Conservation (phyloP, 2,888 invertebrate species). For the Pseudococcus longispinus region DNA sequence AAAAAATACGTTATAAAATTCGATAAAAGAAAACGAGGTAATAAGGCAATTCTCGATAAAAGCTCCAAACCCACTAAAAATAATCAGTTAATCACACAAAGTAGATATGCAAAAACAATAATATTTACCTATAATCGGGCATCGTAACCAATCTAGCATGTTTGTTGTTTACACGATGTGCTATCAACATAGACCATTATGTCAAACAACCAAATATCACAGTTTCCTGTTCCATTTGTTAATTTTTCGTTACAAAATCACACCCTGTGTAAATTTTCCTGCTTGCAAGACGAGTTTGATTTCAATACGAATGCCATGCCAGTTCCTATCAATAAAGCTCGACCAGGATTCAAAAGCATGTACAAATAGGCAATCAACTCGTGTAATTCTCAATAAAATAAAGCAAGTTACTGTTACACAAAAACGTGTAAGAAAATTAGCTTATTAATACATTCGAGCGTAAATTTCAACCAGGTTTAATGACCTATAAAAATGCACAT, state of each 20-base stretch:
- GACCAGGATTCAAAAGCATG: background rate
- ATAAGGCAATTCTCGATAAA: background rate
- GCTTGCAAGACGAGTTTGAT: background rate
- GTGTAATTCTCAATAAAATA: background rate
- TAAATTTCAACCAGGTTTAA: conserved; percentile 29
- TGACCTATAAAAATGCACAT: conserved; percentile 30
- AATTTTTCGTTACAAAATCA: conserved; percentile 23
- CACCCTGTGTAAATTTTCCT: background rate
- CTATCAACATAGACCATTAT: background rate
- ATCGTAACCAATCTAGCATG: background rate
- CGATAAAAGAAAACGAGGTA: too few relatives aligned
- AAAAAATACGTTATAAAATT: background rate
- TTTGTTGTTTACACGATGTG: conserved; percentile 23
- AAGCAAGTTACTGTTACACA: conserved; percentile 5
- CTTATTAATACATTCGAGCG: background rate
- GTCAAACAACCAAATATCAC: conserved; percentile 6
- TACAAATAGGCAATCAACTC: background rate
- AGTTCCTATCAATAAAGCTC: background rate
- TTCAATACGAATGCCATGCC: background rate
- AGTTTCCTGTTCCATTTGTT: conserved; percentile 38
- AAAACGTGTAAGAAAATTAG: background rate
- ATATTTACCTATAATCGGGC: background rate
- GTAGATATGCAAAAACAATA: background rate
- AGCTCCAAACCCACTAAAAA: background rate
- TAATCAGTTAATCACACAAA: background rate